These are phyloP conservation scores for Ictalurus furcatus DNA, from an alignment of 2,113 vertebrate genomes.

Conservation along the genomic window DNA sequence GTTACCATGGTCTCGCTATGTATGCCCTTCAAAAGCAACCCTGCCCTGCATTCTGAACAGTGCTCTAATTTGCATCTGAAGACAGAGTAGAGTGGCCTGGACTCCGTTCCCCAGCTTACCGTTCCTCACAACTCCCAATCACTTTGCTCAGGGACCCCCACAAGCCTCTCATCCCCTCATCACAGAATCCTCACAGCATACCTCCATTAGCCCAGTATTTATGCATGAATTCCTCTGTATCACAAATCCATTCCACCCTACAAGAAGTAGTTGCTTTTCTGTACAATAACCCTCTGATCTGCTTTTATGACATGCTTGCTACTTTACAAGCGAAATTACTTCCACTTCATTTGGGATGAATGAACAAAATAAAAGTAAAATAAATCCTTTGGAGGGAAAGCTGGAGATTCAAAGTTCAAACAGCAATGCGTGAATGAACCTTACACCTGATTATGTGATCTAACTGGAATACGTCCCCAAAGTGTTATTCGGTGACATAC, in stretches of 20 bases:
- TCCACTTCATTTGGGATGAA: slow-evolving; percentile 59
- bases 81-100: slow-evolving; percentile 66
- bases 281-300: slow-evolving; percentile 63
- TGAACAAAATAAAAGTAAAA: slow-evolving; percentile 57
- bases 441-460: not conserved
- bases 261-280: not conserved
- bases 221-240: slow-evolving; percentile 42
- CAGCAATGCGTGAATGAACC: not conserved
- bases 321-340: slow-evolving; percentile 59
- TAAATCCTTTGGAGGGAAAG: slow-evolving; percentile 42
- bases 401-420: not conserved
- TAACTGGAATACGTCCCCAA: not conserved
- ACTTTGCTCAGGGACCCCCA: slow-evolving; percentile 19
- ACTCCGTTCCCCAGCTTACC: slow-evolving; percentile 34
- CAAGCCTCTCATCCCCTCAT: slow-evolving; percentile 11
- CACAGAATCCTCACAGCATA: slow-evolving; percentile 19
- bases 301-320: slow-evolving; percentile 50
- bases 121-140: slow-evolving; percentile 29
- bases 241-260: slow-evolving; percentile 51
- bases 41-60: slow-evolving; percentile 63
- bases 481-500: not conserved
- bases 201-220: not conserved
- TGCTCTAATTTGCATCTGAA: slow-evolving; percentile 81
- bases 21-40: slow-evolving; percentile 73
- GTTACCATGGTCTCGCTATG: slow-evolving; percentile 77